A percentile compares a stretch with the other conserved stretches of the same genome.
Evolutionary conservation across 64 coral and sea anemone genomes (phyloP).

Genomic region (Hydrozoanthus tunicans): DNA sequence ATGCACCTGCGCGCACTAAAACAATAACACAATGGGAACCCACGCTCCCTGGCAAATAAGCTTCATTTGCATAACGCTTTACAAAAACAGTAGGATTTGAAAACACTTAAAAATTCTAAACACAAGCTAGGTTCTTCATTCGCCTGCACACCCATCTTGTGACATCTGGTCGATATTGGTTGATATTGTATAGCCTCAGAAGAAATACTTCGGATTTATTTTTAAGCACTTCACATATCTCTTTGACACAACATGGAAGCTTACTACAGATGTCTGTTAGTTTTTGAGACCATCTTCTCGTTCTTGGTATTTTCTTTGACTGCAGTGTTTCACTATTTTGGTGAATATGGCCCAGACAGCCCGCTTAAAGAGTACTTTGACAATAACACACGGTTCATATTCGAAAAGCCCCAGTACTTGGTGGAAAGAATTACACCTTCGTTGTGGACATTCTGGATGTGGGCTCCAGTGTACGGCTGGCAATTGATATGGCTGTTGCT

Average conservation of each 20-base stretch:
- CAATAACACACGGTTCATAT: constrained; percentile 58
- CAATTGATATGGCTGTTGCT: constrained; percentile 79
- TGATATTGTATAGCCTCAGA: background rate
- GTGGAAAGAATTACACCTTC: constrained; percentile 76
- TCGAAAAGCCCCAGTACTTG: constrained; percentile 64
- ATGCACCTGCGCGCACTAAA: constrained; percentile 18
- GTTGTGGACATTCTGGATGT: constrained; percentile 88
- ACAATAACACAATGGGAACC: constrained; percentile 37
- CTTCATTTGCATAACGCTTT: constrained; percentile 51
- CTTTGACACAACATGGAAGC: constrained; percentile 24
- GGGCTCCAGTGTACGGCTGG: constrained; percentile 81
- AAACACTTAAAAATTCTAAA: constrained; percentile 42
- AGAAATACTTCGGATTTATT: background rate
- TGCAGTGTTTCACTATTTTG: constrained; percentile 82
- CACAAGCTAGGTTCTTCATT: constrained; percentile 9
- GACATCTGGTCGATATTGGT: background rate
- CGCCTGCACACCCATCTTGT: background rate
- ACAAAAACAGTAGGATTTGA: background rate
- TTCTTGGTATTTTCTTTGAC: constrained; percentile 74
- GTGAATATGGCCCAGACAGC: constrained; percentile 69
- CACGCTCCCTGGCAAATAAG: background rate
- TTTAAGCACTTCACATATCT: background rate
- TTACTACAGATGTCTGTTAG: constrained; percentile 49
- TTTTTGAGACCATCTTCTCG: constrained; percentile 66
- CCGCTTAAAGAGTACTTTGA: constrained; percentile 67